A percentile compares a stretch with the other conserved stretches of the same genome.
Conservation (phyloP, 2,888 invertebrate genomes). For the Oligia fasciuncula region DNA sequence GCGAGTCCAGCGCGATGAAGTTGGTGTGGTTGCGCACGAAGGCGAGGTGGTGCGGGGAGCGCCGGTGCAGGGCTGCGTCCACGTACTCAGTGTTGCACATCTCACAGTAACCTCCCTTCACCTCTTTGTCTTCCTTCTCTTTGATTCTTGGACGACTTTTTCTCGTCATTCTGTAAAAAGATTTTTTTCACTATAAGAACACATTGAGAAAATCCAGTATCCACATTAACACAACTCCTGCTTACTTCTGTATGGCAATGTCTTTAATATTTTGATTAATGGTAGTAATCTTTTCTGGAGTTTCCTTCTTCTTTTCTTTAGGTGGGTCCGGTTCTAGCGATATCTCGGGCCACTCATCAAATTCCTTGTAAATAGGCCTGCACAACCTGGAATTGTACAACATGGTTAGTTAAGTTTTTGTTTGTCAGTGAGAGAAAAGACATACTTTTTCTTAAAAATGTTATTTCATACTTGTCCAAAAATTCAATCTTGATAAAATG, state of each 20-base stretch:
- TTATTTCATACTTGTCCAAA: conserved; percentile 90
- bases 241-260: conserved; percentile 79
- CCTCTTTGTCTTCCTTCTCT: conserved; percentile 84
- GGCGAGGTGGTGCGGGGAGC: conserved; percentile 93
- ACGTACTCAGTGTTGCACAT: conserved; percentile 94
- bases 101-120: conserved; percentile 93
- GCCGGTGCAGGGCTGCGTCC: conserved; percentile 92
- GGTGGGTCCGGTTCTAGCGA: conserved; percentile 84
- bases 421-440: conserved; percentile 57
- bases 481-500: conserved; percentile 94
- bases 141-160: conserved; percentile 86
- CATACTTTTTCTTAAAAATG: conserved; percentile 69
- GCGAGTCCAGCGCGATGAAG: conserved; percentile 93
- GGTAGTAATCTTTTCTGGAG: conserved; percentile 73
- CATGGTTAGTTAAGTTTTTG: conserved; percentile 28
- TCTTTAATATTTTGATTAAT: conserved; percentile 70
- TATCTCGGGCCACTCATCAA: conserved; percentile 91
- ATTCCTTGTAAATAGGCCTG: conserved; percentile 91
- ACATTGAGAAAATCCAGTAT: conserved; percentile 27
- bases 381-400: conserved; percentile 84
- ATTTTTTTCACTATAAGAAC: conserved; percentile 35
- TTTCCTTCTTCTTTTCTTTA: conserved; percentile 81
- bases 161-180: conserved; percentile 89
- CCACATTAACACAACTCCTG: conserved; percentile 38
- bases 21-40: conserved; percentile 94